phyloP scores from a whole-genome alignment of 2,888 invertebrate genomes.

The Phortica magna region DNA sequence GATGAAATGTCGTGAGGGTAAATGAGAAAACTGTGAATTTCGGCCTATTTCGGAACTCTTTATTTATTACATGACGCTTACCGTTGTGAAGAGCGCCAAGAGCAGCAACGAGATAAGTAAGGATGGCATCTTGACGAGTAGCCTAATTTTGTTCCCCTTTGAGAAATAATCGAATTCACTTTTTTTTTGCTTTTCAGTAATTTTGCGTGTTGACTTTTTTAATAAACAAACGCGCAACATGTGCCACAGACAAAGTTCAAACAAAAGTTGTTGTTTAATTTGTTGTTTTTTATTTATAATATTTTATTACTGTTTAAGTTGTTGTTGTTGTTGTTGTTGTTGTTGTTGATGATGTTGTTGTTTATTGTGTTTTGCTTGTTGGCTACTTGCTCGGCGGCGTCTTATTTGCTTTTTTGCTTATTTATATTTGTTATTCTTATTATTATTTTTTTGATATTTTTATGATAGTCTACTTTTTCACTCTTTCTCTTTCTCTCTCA shows the following conservation, averaged over 20 bases:
- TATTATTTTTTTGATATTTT: slow-evolving; percentile 40
- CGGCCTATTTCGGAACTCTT: not conserved
- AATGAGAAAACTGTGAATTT: no score
- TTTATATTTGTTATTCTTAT: slow-evolving; percentile 38
- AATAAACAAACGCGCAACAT: slow-evolving; percentile 65
- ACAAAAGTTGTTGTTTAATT: slow-evolving; percentile 38
- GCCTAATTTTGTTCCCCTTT: no score
- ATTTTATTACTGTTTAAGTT: no score
- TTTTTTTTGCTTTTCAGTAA: slow-evolving; percentile 47
- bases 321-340: slow-evolving; percentile 40
- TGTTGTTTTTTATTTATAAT: slow-evolving; percentile 41
- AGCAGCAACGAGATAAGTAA: slow-evolving; percentile 56
- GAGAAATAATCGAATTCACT: slow-evolving; percentile 6
- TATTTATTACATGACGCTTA: slow-evolving; percentile 28
- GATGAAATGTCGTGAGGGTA: no score
- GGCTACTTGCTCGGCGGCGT: slow-evolving; percentile 30
- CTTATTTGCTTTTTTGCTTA: not conserved
- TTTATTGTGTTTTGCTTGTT: slow-evolving; percentile 16
- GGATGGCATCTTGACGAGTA: no score
- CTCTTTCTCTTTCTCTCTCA: not conserved
- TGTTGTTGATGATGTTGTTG: slow-evolving; percentile 41
- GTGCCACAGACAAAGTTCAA: slow-evolving; percentile 55
- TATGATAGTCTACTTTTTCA: slow-evolving; percentile 56
- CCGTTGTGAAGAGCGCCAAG: slow-evolving; percentile 59
- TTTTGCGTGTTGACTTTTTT: slow-evolving; percentile 52